Base-by-base conservation (phyloP, 2,888 invertebrate genomes). In the Allacma fusca region DNA sequence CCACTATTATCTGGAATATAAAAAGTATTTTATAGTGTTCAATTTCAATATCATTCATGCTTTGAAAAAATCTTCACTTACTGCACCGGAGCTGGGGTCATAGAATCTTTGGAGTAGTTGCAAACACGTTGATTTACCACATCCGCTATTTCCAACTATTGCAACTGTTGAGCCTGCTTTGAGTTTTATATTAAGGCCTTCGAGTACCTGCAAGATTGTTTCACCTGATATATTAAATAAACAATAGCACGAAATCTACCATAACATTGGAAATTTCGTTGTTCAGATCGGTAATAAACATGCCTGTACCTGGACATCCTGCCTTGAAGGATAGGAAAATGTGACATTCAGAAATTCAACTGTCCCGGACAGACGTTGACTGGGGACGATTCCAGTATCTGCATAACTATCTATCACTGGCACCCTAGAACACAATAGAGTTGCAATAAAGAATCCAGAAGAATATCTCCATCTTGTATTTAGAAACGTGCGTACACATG, bases 1-100 rank as follows among this genome's bases (percentile, higher is more conserved):
- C 91, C 1, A 92, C 87, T 26, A 86, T 85, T n/a, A 93, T 90
- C 88, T 19, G 40, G 7, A 16, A 57, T 57, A 4, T 16, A 57
- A 21, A 4, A n/a, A n/a, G n/a, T n/a, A n/a, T n/a, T n/a, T n/a
- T n/a, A n/a, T n/a, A n/a, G n/a, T n/a, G n/a, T n/a, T n/a, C n/a
- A n/a, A n/a, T n/a, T n/a, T n/a, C n/a, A n/a, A n/a, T n/a, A n/a
- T n/a, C n/a, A n/a, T n/a, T n/a, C n/a, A n/a, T n/a, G n/a, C n/a
- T n/a, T n/a, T 57, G 13, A 7, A 7, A 4, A 4, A 57, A 21
- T 34, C 9, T 34, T 9, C 13, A 68, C 80, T 43, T 40, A 84
- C 82, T n/a, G 74, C 79, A 28, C 87, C 87, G 13, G 67, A 24
- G 0, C 79, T 24, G 0, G 85, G 85, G 78, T 86, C 86, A 76